Conservation (phyloP, 2,113 vertebrate species). For the Hippocampus guttulatus region DNA sequence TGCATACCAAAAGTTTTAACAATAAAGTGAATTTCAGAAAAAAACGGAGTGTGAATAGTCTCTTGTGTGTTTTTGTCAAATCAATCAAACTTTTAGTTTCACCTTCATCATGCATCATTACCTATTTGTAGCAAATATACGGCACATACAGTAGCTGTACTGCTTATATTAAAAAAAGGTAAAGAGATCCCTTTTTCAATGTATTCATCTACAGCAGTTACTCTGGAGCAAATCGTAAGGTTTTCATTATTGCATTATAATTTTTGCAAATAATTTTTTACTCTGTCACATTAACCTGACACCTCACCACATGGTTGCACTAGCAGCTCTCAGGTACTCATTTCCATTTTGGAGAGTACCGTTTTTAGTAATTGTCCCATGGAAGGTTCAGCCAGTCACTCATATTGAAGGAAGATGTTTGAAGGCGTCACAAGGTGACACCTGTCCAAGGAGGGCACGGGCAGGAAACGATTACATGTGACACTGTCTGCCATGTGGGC, state of each 20-base stretch:
- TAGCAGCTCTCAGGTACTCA: slow-evolving; percentile 30
- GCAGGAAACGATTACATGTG: slow-evolving; percentile 53
- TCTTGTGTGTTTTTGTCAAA: background rate
- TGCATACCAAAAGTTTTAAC: slow-evolving; percentile 72
- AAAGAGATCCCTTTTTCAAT: no score
- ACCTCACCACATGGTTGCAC: slow-evolving; percentile 23
- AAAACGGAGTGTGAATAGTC: background rate
- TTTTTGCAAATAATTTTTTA: no score
- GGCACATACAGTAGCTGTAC: no score
- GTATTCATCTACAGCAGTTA: no score
- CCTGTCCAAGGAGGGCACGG: slow-evolving; percentile 41
- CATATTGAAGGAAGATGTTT: slow-evolving; percentile 34
- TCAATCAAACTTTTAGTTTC: background rate
- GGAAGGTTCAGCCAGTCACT: slow-evolving; percentile 19
- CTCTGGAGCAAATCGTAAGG: no score
- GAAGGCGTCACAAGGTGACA: slow-evolving; percentile 49
- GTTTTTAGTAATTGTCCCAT: slow-evolving; percentile 29
- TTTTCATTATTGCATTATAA: no score
- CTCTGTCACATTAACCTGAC: no score
- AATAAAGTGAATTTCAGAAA: slow-evolving; percentile 69
- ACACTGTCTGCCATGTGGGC: slow-evolving; percentile 11
- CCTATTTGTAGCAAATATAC: no score
- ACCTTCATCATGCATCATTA: background rate
- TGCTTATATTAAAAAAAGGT: no score
- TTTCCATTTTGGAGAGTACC: slow-evolving; percentile 5